These are phyloP conservation scores for Palaemon carinicauda DNA, from an alignment of 1,140 invertebrate species.

Conservation along the genomic window DNA sequence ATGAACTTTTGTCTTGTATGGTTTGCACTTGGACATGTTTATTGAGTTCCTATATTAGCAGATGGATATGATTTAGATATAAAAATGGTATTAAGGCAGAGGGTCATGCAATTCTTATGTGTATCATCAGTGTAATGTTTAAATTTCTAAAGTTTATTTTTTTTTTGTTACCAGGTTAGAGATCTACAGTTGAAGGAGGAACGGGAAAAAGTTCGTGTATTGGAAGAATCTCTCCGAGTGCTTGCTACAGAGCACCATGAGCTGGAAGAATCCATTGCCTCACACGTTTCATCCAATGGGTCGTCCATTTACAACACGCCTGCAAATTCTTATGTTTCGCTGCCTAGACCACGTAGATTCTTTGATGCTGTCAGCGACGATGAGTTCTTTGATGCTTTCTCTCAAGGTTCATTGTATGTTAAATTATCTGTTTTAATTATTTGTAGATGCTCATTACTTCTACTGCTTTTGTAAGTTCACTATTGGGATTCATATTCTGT, in stretches of 20 bases:
- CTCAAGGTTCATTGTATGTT: constrained; percentile 23
- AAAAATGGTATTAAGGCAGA: neutral
- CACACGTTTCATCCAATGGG: constrained; percentile 60
- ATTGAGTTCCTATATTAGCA: too few species aligned
- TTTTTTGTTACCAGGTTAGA: constrained; percentile 62
- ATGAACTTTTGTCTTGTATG: too few species aligned
- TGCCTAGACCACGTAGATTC: constrained; percentile 68
- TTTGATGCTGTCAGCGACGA: constrained; percentile 73
- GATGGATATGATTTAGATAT: too few species aligned
- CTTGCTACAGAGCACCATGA: constrained; percentile 76
- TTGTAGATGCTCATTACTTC: neutral
- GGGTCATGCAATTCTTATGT: neutral
- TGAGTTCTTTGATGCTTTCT: constrained; percentile 72
- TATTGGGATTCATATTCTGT: neutral
- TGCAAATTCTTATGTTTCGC: constrained; percentile 48
- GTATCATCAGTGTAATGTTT: neutral
- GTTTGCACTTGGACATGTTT: too few species aligned
- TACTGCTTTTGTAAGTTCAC: neutral
- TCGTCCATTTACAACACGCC: constrained; percentile 59
- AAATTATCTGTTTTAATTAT: neutral
- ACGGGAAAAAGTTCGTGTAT: constrained; percentile 72
- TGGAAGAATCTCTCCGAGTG: constrained; percentile 75
- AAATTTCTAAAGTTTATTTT: neutral
- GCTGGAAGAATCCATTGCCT: constrained; percentile 72
- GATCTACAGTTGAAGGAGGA: constrained; percentile 67